Conservation (phyloP, 2,888 invertebrate genomes). For the Dermolepida albohirtum region DNA sequence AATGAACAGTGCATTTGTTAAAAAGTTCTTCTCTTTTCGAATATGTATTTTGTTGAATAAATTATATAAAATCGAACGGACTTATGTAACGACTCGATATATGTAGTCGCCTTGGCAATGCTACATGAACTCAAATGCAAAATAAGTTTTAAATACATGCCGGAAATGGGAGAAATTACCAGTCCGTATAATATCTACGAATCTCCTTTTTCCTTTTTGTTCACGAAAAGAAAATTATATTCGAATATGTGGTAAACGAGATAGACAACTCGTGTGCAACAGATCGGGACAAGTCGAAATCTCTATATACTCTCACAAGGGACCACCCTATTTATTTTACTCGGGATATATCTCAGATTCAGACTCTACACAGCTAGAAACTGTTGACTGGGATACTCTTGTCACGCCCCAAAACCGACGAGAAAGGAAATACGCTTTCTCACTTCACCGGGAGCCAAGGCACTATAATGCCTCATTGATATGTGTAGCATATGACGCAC, state of each 20-base stretch:
- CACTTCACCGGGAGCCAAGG: conserved; percentile 43
- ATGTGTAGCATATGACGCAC: conserved; percentile 53
- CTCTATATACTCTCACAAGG: conserved; percentile 20
- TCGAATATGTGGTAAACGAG: conserved; percentile 41
- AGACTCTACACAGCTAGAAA: conserved; percentile 29
- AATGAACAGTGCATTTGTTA: no score
- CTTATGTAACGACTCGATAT: no score
- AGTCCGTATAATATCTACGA: no score
- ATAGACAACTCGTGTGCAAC: conserved; percentile 45
- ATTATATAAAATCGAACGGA: no score
- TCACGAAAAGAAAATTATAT: conserved; percentile 6
- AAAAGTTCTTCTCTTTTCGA: no score
- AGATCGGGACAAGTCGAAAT: conserved; percentile 37
- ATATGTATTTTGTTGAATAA: no score
- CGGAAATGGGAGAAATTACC: no score
- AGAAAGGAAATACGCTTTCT: conserved; percentile 53
- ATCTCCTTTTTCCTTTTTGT: no score
- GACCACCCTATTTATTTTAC: conserved; percentile 47
- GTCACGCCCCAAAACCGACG: conserved; percentile 51
- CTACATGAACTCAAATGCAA: no score
- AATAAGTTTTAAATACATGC: no score
- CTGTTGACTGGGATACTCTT: conserved; percentile 45
- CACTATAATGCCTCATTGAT: conserved; percentile 55
- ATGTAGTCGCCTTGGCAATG: no score
- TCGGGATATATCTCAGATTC: conserved; percentile 46